A percentile compares a stretch with the other conserved stretches of the same genome.
These are phyloP conservation scores for Muscicapa adusta DNA, from an alignment of 2,113 vertebrate genomes.

Conservation along the genomic window DNA sequence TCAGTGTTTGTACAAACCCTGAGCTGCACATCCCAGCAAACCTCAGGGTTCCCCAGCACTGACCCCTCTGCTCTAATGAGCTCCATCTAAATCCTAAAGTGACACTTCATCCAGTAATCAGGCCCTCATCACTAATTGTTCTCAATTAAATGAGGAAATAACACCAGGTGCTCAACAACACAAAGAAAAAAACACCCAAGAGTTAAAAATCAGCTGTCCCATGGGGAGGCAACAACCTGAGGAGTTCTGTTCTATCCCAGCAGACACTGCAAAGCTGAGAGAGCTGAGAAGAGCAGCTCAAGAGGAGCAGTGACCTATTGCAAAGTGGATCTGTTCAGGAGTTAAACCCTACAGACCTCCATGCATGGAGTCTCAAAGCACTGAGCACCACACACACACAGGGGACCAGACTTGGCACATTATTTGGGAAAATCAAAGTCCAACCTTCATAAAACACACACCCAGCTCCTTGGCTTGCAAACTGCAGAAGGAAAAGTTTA, in stretches of 20 bases:
- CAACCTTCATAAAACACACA: background rate
- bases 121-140: background rate
- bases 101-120: background rate
- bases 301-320: background rate
- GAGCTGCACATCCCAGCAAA: background rate
- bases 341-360: background rate
- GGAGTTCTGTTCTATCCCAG: accelerated
- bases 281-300: background rate
- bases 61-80: background rate
- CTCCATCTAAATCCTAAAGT: background rate
- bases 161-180: background rate
- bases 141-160: background rate
- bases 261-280: background rate
- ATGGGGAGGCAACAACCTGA: background rate
- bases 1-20: too few relatives aligned
- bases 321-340: background rate
- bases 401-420: accelerated
- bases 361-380: accelerated
- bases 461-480: background rate
- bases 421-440: accelerated
- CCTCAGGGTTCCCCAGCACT: background rate
- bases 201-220: background rate
- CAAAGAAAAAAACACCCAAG: background rate
- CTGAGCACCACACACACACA: background rate
- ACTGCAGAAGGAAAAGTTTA: background rate